Evolutionary conservation across 2,113 vertebrate genomes (phyloP).

Genomic region (Menura novaehollandiae): DNA sequence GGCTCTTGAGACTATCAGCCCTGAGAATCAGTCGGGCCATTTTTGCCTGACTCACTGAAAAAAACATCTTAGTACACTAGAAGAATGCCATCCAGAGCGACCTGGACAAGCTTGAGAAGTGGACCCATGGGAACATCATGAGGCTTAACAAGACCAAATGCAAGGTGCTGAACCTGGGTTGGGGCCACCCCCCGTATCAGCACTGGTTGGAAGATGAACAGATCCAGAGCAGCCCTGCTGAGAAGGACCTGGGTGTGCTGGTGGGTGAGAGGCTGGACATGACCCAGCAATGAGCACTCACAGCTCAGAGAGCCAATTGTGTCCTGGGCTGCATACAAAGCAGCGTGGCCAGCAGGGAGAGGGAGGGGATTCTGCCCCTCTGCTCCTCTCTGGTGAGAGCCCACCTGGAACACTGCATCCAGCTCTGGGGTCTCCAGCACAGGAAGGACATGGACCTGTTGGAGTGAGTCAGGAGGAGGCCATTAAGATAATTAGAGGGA

Average conservation of each 20-base stretch:
- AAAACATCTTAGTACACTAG: not conserved
- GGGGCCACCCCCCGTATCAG: not conserved
- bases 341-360: fast-evolving
- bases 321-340: not conserved
- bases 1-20: not conserved
- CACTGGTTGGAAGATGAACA: fast-evolving
- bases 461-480: not conserved
- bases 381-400: not conserved
- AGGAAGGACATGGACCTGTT: not conserved
- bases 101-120: not conserved
- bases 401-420: not conserved
- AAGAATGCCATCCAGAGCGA: not conserved
- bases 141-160: not conserved
- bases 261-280: not conserved
- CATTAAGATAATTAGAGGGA: not conserved
- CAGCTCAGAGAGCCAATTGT: fast-evolving
- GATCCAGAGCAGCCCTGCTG: not conserved
- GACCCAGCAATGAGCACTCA: not conserved
- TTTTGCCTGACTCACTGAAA: not conserved
- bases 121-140: not conserved
- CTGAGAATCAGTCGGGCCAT: not conserved
- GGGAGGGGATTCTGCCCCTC: not conserved
- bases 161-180: fast-evolving
- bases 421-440: not conserved
- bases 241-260: not conserved